These are phyloP conservation scores for Diaphora mendica DNA, from an alignment of 2,888 invertebrate genomes.

Conservation along the genomic window DNA sequence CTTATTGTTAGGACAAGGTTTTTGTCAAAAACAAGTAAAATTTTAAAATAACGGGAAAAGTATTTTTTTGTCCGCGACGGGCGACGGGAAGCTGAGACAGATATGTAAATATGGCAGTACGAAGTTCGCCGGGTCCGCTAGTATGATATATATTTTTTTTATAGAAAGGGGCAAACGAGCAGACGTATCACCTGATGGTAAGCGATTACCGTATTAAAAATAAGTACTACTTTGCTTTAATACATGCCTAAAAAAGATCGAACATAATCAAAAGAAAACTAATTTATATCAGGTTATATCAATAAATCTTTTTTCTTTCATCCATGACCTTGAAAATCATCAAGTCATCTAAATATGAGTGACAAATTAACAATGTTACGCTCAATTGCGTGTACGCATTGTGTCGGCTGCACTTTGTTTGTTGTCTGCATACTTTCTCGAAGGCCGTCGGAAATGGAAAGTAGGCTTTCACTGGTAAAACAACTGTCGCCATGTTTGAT, in stretches of 20 bases:
- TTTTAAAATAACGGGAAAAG: no score
- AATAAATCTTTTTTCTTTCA: not conserved
- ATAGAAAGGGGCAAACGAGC: no score
- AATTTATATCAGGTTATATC: not conserved
- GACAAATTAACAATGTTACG: conserved; percentile 30
- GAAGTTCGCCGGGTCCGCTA: no score
- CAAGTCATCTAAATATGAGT: conserved; percentile 12
- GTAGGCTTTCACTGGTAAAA: conserved; percentile 46
- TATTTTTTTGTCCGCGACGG: no score
- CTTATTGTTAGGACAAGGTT: no score
- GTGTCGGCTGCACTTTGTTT: conserved; percentile 7
- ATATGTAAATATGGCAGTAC: no score
- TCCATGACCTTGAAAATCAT: not conserved
- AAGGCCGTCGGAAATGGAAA: conserved; percentile 45
- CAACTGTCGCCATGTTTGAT: conserved; percentile 15
- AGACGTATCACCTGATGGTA: no score
- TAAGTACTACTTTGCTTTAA: not conserved
- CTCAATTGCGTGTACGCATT: conserved; percentile 19
- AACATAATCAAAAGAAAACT: not conserved
- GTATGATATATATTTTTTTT: no score
- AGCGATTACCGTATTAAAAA: no score
- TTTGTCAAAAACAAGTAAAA: no score
- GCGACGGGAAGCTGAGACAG: no score
- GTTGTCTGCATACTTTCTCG: conserved; percentile 35
- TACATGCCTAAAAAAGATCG: no score